Percentiles rank a stretch among this genome's conserved stretches.
Evolutionary conservation across 2,888 invertebrate genomes (phyloP).

Genomic region (Eurois occulta): DNA sequence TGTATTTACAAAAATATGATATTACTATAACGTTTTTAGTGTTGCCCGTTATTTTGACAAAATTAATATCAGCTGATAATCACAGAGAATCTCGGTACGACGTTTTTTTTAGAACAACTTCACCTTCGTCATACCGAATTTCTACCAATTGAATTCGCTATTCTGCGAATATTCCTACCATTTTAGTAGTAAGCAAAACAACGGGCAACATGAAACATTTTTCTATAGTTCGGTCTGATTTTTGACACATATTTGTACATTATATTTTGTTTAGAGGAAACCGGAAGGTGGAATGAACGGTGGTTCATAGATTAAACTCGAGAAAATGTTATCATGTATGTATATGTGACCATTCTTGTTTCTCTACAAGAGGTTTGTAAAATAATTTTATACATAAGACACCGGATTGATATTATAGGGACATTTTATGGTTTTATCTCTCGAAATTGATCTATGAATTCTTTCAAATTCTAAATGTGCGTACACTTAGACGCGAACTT

Average conservation of each 20-base stretch:
- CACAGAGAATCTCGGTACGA: neutral
- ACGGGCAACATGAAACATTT: slow-evolving; percentile 58
- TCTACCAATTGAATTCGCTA: slow-evolving; percentile 21
- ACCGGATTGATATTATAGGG: slow-evolving; percentile 3
- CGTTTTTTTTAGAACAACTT: slow-evolving; percentile 4
- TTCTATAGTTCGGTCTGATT: slow-evolving; percentile 68
- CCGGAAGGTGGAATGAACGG: slow-evolving; percentile 50
- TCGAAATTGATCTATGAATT: slow-evolving; percentile 52
- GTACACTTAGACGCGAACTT: slow-evolving; percentile 32
- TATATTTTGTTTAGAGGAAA: slow-evolving; percentile 71
- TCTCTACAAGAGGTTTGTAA: neutral
- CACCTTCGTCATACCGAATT: slow-evolving; percentile 10
- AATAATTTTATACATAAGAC: slow-evolving; percentile 1
- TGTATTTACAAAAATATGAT: slow-evolving; percentile 86
- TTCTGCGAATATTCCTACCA: slow-evolving; percentile 36
- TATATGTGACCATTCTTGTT: neutral
- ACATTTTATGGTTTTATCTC: slow-evolving; percentile 1
- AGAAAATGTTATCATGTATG: neutral
- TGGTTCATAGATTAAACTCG: slow-evolving; percentile 49
- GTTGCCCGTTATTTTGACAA: slow-evolving; percentile 69
- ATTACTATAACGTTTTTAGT: slow-evolving; percentile 64
- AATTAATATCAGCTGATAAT: slow-evolving; percentile 49
- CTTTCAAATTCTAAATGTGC: slow-evolving; percentile 22
- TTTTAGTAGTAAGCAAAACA: slow-evolving; percentile 41
- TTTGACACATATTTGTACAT: slow-evolving; percentile 87